Evolutionary conservation across 2,113 vertebrate genomes (phyloP).

Genomic region (Sapajus apella): DNA sequence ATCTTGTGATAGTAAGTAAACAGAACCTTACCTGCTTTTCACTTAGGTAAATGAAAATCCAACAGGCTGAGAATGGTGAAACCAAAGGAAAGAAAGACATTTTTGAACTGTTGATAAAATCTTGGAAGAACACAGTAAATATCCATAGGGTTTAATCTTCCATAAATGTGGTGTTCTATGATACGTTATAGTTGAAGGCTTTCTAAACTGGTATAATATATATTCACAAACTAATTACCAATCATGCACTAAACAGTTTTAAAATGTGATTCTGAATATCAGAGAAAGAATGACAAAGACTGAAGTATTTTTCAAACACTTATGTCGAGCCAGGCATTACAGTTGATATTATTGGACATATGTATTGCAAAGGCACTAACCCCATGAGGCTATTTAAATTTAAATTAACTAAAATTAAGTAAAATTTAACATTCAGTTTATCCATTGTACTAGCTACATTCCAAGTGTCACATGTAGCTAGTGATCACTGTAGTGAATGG

Average conservation of each 20-base stretch:
- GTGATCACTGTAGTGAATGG: no score
- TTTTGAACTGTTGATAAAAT: background rate
- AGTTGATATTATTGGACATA: background rate
- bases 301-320: background rate
- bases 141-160: background rate
- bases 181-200: background rate
- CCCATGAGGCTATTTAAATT: background rate
- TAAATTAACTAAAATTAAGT: slow-evolving; percentile 23
- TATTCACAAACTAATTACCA: background rate
- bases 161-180: background rate
- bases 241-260: background rate
- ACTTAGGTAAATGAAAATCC: background rate
- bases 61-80: background rate
- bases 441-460: background rate
- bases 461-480: background rate
- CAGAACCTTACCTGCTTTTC: background rate
- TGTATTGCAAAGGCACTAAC: background rate
- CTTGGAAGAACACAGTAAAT: background rate
- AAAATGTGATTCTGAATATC: background rate
- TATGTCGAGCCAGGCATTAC: background rate
- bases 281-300: background rate
- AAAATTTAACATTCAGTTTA: slow-evolving; percentile 9
- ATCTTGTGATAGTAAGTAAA: background rate
- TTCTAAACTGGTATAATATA: background rate
- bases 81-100: background rate